Evolutionary conservation across 1,140 invertebrate species (phyloP).

Genomic region (Ylistrum balloti): DNA sequence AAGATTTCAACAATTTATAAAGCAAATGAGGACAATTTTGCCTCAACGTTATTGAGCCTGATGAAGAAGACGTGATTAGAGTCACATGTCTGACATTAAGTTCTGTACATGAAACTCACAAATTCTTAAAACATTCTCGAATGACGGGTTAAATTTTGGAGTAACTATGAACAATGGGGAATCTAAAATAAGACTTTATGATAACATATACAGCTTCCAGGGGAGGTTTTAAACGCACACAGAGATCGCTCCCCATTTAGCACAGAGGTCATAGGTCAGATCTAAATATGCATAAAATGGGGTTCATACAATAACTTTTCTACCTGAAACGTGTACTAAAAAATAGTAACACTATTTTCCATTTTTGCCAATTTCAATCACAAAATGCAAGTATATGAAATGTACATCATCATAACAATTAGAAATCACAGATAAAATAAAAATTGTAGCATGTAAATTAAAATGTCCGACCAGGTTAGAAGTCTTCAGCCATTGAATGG

Average conservation of each 20-base stretch:
- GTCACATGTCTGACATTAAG: too few relatives aligned
- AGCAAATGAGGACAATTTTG: background rate
- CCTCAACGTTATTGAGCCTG: background rate
- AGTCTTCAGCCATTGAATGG: conserved; percentile 9
- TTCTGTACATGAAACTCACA: too few relatives aligned
- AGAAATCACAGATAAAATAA: conserved; percentile 33
- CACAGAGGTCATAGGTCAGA: conserved; percentile 5
- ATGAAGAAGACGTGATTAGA: background rate
- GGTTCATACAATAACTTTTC: conserved; percentile 4
- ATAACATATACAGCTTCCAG: background rate
- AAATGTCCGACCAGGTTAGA: conserved; percentile 16
- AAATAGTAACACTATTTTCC: background rate
- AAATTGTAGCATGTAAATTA: conserved; percentile 40
- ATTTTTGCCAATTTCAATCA: conserved; percentile 27
- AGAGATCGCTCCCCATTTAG: background rate
- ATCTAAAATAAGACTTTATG: background rate
- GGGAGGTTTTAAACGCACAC: background rate
- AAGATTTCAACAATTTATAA: conserved; percentile 7
- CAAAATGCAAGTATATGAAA: conserved; percentile 40
- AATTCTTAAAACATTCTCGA: background rate
- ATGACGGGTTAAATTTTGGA: background rate
- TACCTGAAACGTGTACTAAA: background rate
- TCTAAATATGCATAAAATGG: conserved; percentile 12
- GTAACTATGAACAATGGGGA: background rate
- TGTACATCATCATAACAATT: conserved; percentile 35